Base-by-base conservation (phyloP, 2,888 invertebrate genomes). In the Abrostola tripartita region DNA sequence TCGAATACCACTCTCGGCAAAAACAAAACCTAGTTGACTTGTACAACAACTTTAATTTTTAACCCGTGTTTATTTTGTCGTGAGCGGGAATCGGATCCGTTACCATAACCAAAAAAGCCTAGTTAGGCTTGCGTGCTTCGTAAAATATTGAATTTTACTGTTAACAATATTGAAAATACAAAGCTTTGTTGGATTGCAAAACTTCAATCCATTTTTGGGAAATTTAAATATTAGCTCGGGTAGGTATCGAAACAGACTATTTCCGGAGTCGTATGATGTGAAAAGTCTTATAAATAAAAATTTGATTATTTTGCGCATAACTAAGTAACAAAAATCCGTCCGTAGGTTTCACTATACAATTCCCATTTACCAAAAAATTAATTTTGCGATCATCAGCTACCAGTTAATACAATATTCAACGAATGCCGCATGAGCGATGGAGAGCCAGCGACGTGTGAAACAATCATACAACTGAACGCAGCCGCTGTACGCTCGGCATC, bases 341-440 rank as follows among this genome's bases (percentile, higher is more conserved):
- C n/a, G n/a, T n/a, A n/a, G n/a, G n/a, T n/a, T 24, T 24, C 24
- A 24, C 4, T 24, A 24, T 24, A 40, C 41, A 61, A 55, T 64
- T 50, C 11, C 10, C 5, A 55, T 61, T n/a, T 10, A 58, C 51
- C 60, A 65, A 67, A 68, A 78, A 79, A 79, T 71, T 81, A 71
- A 82, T 76, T 72, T 54, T 64, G 68, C 65, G 44, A 76, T 70
- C 68, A 78, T 75, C 78, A 73, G 70, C 59, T 76, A 74, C 76
- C 76, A 83, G 74, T 81, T 82, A 82, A 84, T 85, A 79, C 79
- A 85, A 82, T 84, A 85, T 85, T 87, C 83, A 83, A 61, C 68
- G 78, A 76, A 79, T 80, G 81, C 71, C 71, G 76, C 71, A 70
- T 77, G 81, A 84, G 82, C 81, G 81, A 86, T 81, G 79, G 68